Percentiles rank a stretch among this genome's conserved stretches.
These are phyloP conservation scores for pig (Sus scrofa) DNA, from an alignment of 2,113 vertebrate genomes.

Conservation along the genomic window DNA sequence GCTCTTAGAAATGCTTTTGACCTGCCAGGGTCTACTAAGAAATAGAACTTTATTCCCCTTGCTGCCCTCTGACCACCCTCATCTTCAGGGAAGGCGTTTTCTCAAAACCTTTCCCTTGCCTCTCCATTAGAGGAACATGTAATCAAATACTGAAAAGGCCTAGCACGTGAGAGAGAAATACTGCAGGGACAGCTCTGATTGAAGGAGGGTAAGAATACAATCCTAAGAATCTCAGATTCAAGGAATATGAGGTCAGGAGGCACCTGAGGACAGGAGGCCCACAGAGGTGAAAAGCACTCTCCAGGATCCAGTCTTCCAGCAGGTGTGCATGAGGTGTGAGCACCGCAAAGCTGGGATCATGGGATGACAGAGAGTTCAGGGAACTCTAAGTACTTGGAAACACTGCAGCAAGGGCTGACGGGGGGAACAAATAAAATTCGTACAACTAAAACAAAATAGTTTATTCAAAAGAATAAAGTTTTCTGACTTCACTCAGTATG, in stretches of 20 bases:
- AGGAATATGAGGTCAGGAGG: not conserved
- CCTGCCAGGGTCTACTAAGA: not conserved
- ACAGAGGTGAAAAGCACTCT: not conserved
- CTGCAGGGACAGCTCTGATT: rapidly evolving
- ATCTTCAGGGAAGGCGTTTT: not conserved
- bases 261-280: not conserved
- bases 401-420: too few species aligned
- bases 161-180: rapidly evolving
- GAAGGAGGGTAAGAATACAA: not conserved
- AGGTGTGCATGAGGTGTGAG: too few species aligned
- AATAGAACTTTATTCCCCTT: not conserved
- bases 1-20: conserved; percentile 49
- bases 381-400: too few species aligned
- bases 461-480: too few species aligned
- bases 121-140: not conserved
- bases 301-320: rapidly evolving
- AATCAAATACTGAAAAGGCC: not conserved
- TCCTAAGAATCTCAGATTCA: not conserved
- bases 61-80: not conserved
- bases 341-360: rapidly evolving
- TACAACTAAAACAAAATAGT: too few species aligned
- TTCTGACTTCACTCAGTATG: too few species aligned
- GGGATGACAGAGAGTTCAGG: too few species aligned
- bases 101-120: not conserved
- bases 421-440: too few species aligned